Evolutionary conservation across 2,113 vertebrate species (phyloP).

Genomic region (Hippolais icterina): DNA sequence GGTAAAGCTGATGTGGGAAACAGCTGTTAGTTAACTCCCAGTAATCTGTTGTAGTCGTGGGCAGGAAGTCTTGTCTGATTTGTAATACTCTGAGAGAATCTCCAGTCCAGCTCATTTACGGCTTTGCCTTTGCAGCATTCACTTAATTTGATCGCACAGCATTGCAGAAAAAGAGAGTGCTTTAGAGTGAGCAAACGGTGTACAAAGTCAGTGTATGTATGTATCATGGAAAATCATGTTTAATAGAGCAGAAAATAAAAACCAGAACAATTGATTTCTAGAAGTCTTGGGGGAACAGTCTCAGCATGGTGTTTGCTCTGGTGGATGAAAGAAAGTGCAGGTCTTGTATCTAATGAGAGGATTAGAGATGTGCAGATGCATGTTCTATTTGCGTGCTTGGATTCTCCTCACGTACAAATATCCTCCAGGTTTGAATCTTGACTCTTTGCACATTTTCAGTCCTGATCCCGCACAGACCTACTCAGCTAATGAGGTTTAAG

Average conservation of each 20-base stretch:
- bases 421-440: neutral
- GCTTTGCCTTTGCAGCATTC: neutral
- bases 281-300: neutral
- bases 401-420: slow-evolving; percentile 18
- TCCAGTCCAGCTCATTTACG: neutral
- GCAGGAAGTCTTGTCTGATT: neutral
- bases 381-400: neutral
- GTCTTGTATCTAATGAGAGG: neutral
- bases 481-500: slow-evolving; percentile 56
- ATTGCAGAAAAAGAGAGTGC: neutral
- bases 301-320: neutral
- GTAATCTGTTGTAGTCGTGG: neutral
- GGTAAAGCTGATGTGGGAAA: neutral
- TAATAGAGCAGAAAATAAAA: neutral
- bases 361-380: neutral
- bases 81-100: neutral
- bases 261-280: neutral
- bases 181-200: neutral
- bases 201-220: fast-evolving
- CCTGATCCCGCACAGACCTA: slow-evolving; percentile 33
- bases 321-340: neutral
- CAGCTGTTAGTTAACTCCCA: neutral
- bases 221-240: neutral
- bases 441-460: slow-evolving; percentile 36
- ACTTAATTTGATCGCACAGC: fast-evolving